phyloP scores from a whole-genome alignment of 2,797 vertebrate genomes.

The Chaetodon trifasciatus region DNA sequence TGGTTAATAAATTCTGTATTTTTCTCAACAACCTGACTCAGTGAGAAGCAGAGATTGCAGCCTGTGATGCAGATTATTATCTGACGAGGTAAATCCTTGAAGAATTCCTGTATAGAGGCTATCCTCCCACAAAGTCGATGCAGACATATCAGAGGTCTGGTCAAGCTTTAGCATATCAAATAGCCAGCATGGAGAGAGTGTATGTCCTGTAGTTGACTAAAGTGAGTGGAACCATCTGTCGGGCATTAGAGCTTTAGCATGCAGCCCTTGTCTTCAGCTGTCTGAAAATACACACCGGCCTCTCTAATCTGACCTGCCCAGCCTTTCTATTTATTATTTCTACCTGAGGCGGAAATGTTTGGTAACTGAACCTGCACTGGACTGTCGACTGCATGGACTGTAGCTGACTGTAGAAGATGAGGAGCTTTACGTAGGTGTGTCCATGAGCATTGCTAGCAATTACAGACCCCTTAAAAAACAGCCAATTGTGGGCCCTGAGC shows the following conservation, averaged over 20 bases:
- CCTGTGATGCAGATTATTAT: conserved; percentile 48
- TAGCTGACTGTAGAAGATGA: conserved; percentile 44
- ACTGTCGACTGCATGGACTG: conserved; percentile 49
- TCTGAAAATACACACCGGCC: conserved; percentile 76
- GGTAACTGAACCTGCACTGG: conserved; percentile 67
- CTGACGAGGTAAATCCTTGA: conserved; percentile 43
- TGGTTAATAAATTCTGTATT: conserved; percentile 1
- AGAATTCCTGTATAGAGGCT: conserved; percentile 45
- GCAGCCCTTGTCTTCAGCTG: conserved; percentile 64
- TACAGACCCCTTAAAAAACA: conserved; percentile 6
- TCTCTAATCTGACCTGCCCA: conserved; percentile 68
- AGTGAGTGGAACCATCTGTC: conserved; percentile 78
- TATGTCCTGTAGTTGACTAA: conserved; percentile 59
- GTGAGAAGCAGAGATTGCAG: conserved; percentile 27
- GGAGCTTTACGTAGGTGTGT: conserved; percentile 45
- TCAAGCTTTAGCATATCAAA: conserved; percentile 68
- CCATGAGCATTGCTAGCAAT: conserved; percentile 50
- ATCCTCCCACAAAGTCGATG: conserved; percentile 39
- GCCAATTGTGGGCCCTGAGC: background rate
- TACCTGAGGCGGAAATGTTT: conserved; percentile 75
- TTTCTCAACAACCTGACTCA: conserved; percentile 14
- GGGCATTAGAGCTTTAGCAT: conserved; percentile 68
- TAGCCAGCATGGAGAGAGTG: conserved; percentile 48
- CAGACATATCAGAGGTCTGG: conserved; percentile 52
- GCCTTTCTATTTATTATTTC: conserved; percentile 77